Evolutionary conservation across 2,113 vertebrate species (phyloP).

Genomic region (Nannobrachium achirus): DNA sequence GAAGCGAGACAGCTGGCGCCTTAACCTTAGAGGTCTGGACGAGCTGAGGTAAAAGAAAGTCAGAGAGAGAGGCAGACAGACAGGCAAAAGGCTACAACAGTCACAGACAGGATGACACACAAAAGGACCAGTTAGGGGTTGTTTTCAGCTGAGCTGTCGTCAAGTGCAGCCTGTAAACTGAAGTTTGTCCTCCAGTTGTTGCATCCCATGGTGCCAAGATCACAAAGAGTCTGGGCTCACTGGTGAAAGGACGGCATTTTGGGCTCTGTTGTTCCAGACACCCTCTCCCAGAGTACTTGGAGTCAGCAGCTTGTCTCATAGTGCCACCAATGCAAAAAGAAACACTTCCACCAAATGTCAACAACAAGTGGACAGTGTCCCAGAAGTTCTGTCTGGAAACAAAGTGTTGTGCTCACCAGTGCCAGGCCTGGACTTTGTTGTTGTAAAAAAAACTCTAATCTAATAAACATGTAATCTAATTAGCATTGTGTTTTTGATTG

Average conservation of each 20-base stretch:
- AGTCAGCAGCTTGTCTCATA: constrained; percentile 8
- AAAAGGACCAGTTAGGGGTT: not conserved
- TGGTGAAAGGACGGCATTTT: constrained; percentile 6
- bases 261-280: constrained; percentile 1
- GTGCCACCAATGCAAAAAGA: constrained; percentile 19
- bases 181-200: constrained; percentile 10
- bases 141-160: constrained; percentile 16
- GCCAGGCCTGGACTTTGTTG: not conserved
- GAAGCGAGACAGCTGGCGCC: constrained; percentile 19
- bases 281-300: too few relatives aligned
- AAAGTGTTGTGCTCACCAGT: not conserved
- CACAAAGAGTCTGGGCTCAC: constrained; percentile 29
- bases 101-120: not conserved
- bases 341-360: not conserved
- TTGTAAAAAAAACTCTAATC: too few relatives aligned
- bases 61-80: constrained; percentile 6
- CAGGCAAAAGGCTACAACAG: constrained; percentile 7
- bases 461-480: too few relatives aligned
- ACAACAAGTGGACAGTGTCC: constrained; percentile 3
- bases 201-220: constrained; percentile 18
- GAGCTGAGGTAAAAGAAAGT: constrained; percentile 22
- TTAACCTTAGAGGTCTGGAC: not conserved
- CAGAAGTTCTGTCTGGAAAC: not conserved
- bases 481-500: too few relatives aligned
- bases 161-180: constrained; percentile 1